Conservation (phyloP, 2,113 vertebrate genomes). For the Psittacus erithacus region DNA sequence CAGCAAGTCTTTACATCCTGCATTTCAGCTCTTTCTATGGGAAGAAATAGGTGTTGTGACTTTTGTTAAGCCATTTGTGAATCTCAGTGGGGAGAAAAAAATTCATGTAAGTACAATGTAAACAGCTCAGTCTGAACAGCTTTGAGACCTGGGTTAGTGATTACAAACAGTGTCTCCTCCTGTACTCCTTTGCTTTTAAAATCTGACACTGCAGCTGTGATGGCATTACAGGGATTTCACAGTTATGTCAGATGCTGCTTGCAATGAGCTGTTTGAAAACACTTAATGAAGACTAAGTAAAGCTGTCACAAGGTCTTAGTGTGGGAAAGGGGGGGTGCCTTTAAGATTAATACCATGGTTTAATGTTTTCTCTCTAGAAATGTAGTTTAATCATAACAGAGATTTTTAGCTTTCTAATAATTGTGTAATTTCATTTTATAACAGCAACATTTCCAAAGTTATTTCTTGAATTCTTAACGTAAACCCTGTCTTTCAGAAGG, state of each 20-base stretch:
- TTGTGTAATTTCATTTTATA: not conserved
- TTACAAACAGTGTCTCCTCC: not conserved
- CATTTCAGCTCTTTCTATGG: not conserved
- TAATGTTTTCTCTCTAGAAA: not conserved
- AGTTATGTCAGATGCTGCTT: not conserved
- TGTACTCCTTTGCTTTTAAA: not conserved
- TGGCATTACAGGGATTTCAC: not conserved
- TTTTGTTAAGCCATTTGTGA: constrained; percentile 1
- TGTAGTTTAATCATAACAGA: not conserved
- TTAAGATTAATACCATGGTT: not conserved
- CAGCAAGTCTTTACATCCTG: not conserved
- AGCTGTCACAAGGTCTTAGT: not conserved
- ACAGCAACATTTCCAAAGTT: not conserved
- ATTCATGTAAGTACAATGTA: not conserved
- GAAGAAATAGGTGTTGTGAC: not conserved
- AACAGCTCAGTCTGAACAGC: not conserved
- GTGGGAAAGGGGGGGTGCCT: not conserved
- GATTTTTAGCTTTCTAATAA: not conserved
- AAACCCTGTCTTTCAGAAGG: not conserved
- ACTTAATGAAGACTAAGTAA: constrained; percentile 14
- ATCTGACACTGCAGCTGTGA: not conserved
- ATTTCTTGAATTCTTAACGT: not conserved
- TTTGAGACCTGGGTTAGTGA: not conserved
- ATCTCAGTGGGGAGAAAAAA: not conserved
- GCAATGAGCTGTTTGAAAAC: not conserved